Evolutionary conservation across 2,797 vertebrate genomes (phyloP).

Genomic region (Erpetoichthys calabaricus): DNA sequence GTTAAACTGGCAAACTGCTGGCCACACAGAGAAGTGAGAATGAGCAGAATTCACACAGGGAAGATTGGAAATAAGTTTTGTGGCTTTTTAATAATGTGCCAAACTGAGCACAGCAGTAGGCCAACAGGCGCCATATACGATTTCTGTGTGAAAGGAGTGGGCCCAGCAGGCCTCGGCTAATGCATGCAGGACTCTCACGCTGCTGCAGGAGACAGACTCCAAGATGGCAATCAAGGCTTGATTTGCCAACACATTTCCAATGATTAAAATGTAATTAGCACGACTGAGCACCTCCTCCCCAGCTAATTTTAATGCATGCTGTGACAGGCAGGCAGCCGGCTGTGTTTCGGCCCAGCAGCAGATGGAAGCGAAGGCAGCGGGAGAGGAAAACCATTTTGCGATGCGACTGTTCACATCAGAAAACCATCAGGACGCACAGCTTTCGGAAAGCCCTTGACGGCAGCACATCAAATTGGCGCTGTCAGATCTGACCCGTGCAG

Average conservation of each 20-base stretch:
- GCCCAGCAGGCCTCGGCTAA: constrained; percentile 53
- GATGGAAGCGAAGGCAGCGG: constrained; percentile 87
- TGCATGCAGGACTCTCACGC: constrained; percentile 65
- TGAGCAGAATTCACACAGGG: constrained; percentile 62
- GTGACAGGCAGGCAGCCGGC: constrained; percentile 96
- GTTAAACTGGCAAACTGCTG: constrained; percentile 51
- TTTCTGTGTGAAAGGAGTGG: constrained; percentile 61
- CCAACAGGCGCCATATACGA: constrained; percentile 60
- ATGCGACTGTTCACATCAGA: constrained; percentile 92
- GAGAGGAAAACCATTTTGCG: constrained; percentile 89
- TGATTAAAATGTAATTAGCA: constrained; percentile 99
- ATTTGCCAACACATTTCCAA: constrained; percentile 99
- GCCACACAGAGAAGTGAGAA: constrained; percentile 64
- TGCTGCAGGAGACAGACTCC: constrained; percentile 77
- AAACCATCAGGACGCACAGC: constrained; percentile 87
- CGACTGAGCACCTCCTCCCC: constrained; percentile 97
- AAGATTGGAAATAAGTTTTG: constrained; percentile 70
- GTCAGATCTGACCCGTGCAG: constrained; percentile 78
- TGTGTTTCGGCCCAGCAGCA: constrained; percentile 88
- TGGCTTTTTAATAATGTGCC: constrained; percentile 77
- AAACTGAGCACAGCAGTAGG: constrained; percentile 66
- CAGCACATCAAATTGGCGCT: constrained; percentile 81
- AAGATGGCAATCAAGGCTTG: constrained; percentile 98
- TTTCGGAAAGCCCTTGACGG: constrained; percentile 74
- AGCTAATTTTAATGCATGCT: constrained; percentile 98